Percentiles rank a stretch among this genome's conserved stretches.
Conservation (phyloP, 2,797 vertebrate genomes). For the Garrulus glandarius region DNA sequence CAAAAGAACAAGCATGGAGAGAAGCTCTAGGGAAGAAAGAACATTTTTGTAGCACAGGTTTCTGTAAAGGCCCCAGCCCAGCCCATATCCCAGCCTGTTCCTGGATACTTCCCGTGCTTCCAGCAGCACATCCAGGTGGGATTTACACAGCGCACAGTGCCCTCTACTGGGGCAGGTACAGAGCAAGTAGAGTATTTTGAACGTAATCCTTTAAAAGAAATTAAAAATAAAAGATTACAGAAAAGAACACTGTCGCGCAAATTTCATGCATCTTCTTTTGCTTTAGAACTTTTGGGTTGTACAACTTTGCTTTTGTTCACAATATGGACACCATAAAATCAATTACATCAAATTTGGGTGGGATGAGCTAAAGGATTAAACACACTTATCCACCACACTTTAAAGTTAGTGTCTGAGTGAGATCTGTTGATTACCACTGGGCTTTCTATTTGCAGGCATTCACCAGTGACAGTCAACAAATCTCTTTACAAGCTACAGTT, state of each 20-base stretch:
- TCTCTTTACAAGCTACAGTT: not conserved
- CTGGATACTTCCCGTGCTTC: too few species aligned
- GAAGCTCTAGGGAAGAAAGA: not conserved
- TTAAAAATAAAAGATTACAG: not conserved
- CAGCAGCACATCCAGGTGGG: not conserved
- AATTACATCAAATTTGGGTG: not conserved
- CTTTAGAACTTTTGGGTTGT: not conserved
- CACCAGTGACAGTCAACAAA: not conserved
- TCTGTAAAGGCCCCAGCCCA: not conserved
- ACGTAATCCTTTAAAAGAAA: not conserved
- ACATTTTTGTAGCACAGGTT: not conserved
- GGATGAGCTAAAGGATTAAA: not conserved
- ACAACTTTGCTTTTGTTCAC: not conserved
- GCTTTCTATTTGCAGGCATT: not conserved
- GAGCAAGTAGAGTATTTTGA: accelerated
- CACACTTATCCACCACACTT: not conserved
- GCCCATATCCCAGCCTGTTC: not conserved
- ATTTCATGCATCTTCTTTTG: not conserved
- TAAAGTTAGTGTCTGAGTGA: not conserved
- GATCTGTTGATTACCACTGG: not conserved
- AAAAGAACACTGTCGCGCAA: not conserved
- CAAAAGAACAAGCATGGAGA: not conserved
- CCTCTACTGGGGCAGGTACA: constrained; percentile 50
- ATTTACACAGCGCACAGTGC: not conserved
- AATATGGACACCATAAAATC: not conserved